These are phyloP conservation scores for Danaus chrysippus DNA, from an alignment of 2,888 invertebrate species.

Conservation along the genomic window DNA sequence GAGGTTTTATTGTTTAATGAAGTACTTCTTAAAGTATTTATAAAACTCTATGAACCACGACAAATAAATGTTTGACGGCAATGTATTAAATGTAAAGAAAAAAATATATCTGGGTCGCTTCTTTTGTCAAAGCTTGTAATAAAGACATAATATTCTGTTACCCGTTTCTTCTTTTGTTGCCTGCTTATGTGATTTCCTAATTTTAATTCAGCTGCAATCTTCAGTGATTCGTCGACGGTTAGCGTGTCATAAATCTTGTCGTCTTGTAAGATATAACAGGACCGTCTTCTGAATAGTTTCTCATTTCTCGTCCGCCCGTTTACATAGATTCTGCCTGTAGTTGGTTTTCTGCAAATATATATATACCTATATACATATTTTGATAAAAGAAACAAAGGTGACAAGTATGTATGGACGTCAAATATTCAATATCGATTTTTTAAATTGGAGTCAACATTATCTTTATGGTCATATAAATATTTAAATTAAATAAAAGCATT, in stretches of 20 bases:
- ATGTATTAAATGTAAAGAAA: no score
- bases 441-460: no score
- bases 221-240: slow-evolving; percentile 91
- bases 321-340: slow-evolving; percentile 84
- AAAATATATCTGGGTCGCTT: no score
- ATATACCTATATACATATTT: no score
- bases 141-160: slow-evolving; percentile 49
- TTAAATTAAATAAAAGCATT: no score
- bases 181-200: slow-evolving; percentile 81
- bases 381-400: not conserved
- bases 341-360: slow-evolving; percentile 55
- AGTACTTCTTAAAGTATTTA: no score
- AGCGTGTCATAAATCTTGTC: slow-evolving; percentile 89
- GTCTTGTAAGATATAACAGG: slow-evolving; percentile 95
- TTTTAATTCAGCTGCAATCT: slow-evolving; percentile 92
- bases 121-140: not conserved
- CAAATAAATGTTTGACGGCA: no score
- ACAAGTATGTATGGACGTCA: not conserved
- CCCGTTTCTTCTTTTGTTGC: slow-evolving; percentile 82
- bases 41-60: no score
- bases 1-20: no score
- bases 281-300: slow-evolving; percentile 83
- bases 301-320: slow-evolving; percentile 84
- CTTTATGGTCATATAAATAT: no score
- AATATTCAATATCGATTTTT: no score